Evolutionary conservation across 2,113 vertebrate genomes (phyloP).

Genomic region (Drymodes brunneopygia): DNA sequence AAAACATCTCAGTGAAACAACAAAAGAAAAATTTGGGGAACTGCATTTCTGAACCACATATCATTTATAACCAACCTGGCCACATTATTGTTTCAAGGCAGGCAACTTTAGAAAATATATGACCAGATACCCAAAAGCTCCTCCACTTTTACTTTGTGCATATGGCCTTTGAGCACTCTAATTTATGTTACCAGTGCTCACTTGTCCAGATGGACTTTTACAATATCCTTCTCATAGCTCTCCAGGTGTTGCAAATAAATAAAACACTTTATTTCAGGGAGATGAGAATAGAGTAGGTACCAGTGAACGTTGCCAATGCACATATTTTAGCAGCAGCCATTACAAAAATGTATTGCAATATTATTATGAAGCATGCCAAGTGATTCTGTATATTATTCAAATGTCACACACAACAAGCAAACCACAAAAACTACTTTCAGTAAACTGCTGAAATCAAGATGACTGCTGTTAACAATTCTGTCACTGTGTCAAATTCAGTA

Average conservation of each 20-base stretch:
- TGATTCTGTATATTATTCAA: background rate
- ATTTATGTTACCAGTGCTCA: conserved; percentile 38
- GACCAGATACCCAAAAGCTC: background rate
- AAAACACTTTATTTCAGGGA: conserved; percentile 47
- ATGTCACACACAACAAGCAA: background rate
- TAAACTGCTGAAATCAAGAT: background rate
- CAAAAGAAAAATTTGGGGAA: background rate
- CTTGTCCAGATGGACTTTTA: conserved; percentile 48
- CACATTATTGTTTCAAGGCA: conserved; percentile 30
- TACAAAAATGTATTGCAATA: background rate
- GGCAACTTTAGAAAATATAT: conserved; percentile 21
- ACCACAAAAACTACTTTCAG: background rate
- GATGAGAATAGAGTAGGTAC: background rate
- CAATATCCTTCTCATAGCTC: conserved; percentile 36
- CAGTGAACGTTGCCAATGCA: background rate
- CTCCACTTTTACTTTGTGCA: conserved; percentile 36
- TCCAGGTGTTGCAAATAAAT: conserved; percentile 60
- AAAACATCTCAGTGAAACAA: background rate
- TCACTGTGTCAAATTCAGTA: background rate
- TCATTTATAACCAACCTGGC: conserved; percentile 5
- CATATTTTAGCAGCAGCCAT: background rate
- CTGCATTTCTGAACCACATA: background rate
- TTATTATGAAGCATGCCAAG: background rate
- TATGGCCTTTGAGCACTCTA: background rate
- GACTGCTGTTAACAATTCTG: background rate